phyloP scores from a whole-genome alignment of 2,888 invertebrate genomes.

The Drosophila mimetica region DNA sequence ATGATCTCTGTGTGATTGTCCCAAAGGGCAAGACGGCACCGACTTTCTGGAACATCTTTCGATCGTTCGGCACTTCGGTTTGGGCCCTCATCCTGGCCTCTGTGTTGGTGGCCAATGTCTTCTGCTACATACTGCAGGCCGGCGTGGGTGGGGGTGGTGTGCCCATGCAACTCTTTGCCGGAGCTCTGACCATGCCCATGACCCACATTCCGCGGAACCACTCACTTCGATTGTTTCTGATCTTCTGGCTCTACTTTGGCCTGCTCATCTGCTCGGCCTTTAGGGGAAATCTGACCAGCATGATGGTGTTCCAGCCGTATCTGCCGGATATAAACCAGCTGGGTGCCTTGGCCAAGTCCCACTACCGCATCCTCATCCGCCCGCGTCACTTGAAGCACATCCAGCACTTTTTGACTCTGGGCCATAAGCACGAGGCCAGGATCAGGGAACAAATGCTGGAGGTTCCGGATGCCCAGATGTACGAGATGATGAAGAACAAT shows the following conservation, averaged over 20 bases:
- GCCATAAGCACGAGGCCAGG: conserved; percentile 53
- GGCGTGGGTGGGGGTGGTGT: conserved; percentile 11
- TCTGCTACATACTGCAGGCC: conserved; percentile 45
- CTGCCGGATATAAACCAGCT: conserved; percentile 81
- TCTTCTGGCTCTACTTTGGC: conserved; percentile 81
- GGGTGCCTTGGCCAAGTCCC: conserved; percentile 70
- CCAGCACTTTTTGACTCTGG: conserved; percentile 83
- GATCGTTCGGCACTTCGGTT: conserved; percentile 76
- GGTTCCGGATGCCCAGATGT: conserved; percentile 84
- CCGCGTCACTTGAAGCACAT: conserved; percentile 83
- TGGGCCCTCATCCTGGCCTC: conserved; percentile 73
- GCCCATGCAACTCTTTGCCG: conserved; percentile 67
- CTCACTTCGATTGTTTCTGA: conserved; percentile 72
- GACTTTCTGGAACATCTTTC: conserved; percentile 84
- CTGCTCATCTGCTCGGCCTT: conserved; percentile 82
- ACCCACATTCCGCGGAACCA: conserved; percentile 44
- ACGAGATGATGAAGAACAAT: conserved; percentile 83
- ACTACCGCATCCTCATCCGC: conserved; percentile 82
- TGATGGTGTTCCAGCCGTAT: conserved; percentile 78
- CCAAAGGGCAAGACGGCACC: conserved; percentile 85
- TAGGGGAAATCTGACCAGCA: conserved; percentile 82
- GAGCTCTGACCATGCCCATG: conserved; percentile 72
- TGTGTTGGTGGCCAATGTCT: conserved; percentile 64
- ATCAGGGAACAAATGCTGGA: conserved; percentile 83
- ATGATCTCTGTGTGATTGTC: conserved; percentile 86